Evolutionary conservation across 2,888 invertebrate species (phyloP), one percentile per base, ranked within the genome.

Genomic region (Drosophila fulvimacula): DNA sequence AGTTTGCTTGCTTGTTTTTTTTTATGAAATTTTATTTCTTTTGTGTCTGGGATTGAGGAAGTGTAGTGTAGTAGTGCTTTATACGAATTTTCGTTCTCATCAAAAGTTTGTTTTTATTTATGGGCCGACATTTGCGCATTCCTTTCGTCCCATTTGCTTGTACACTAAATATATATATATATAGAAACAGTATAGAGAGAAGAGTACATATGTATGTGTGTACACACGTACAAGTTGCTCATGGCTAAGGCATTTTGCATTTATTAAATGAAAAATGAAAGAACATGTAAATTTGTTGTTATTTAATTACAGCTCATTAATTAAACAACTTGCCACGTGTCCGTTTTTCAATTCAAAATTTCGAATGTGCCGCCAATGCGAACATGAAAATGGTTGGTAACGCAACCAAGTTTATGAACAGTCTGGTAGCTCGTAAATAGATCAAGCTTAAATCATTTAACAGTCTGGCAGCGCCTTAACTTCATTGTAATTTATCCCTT

Each of bases 121-220:
- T 85, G 87, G 79, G 79, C 69, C 73, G 79, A 83, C 89, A 85
- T 88, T 85, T 85, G 84, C 73, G 75, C 84, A 85, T 88, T 88
- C 89, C 75, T 77, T 73, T 63, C 58, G 59, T 63, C 62, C 53
- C 59, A 77, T 72, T 76, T 57, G 66, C 63, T 58, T 49, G 61
- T 59, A 46, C 51, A 44, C 38, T 58, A 34, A 57, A 24, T 63
- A 57, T 57, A 32, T 63, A 51, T 17, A 27, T 63, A 57, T 17
- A 42, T 30, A 10, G 30, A 27, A 55, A 69, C 30, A 41, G 19
- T 55, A 41, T 55, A n/a, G 55, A 36, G 36, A 32, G 32, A 7
- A 19, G 5, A 39, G 15, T 63, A 57, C 9, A 49, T 21, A 53
- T 24, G 30, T 42, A 7, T 42, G 30, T 42, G 3, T 42, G 15